Percentiles rank a stretch among this genome's conserved stretches.
Evolutionary conservation across 2,888 invertebrate genomes (phyloP).

Genomic region (Hofmannophila pseudospretella): DNA sequence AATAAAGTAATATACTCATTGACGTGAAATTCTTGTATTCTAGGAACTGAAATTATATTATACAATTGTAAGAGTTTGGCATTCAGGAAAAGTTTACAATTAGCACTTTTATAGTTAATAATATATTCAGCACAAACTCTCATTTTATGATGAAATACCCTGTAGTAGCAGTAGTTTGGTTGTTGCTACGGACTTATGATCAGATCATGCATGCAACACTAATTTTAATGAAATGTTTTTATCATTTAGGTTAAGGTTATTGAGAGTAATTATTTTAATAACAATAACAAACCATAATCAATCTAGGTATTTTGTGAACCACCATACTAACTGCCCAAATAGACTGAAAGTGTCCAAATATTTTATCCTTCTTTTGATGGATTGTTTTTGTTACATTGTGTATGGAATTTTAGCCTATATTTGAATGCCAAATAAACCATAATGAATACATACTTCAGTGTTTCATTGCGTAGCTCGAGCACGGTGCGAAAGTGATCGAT

Average conservation of each 20-base stretch:
- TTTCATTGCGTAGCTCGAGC: too few relatives aligned
- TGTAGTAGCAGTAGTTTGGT: background rate
- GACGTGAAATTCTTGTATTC: slow-evolving; percentile 48
- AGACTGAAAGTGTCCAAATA: slow-evolving; percentile 76
- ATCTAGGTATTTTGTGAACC: slow-evolving; percentile 21
- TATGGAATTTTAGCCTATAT: slow-evolving; percentile 65
- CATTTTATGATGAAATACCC: background rate
- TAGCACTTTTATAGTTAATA: background rate
- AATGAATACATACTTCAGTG: slow-evolving; percentile 31
- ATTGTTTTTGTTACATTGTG: slow-evolving; percentile 70
- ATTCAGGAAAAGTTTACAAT: slow-evolving; percentile 32
- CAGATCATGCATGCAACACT: too few relatives aligned
- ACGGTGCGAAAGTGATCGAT: too few relatives aligned
- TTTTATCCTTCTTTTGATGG: slow-evolving; percentile 57
- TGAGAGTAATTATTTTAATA: background rate
- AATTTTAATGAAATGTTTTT: background rate
- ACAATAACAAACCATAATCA: slow-evolving; percentile 19
- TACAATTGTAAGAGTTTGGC: slow-evolving; percentile 47
- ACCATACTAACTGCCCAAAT: slow-evolving; percentile 60
- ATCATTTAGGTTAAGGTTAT: background rate
- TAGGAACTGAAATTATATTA: slow-evolving; percentile 37
- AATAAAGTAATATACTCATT: slow-evolving; percentile 34
- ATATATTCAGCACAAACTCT: background rate
- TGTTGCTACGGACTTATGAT: too few relatives aligned
- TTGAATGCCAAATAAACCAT: slow-evolving; percentile 76